Evolutionary conservation across 2,797 vertebrate species (phyloP).

Genomic region (Crypturellus tataupa): DNA sequence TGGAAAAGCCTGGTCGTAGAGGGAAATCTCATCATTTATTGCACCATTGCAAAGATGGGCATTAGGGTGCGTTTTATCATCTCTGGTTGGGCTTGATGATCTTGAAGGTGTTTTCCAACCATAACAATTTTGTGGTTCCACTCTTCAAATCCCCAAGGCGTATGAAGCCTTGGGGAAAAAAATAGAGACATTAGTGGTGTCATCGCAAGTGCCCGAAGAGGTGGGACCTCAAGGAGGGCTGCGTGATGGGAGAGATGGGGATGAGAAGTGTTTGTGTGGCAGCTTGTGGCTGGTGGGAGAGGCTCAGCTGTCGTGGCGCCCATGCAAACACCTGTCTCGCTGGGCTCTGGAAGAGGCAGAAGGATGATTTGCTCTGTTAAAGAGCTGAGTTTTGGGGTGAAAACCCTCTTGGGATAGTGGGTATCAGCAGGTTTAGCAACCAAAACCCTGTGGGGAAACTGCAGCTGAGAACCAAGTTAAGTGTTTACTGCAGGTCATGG

Average conservation of each 20-base stretch:
- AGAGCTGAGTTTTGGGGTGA: background rate
- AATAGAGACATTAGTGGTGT: background rate
- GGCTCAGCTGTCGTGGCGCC: background rate
- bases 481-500: background rate
- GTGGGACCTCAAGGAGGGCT: background rate
- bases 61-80: background rate
- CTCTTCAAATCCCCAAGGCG: background rate
- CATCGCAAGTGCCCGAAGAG: background rate
- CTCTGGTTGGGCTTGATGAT: background rate
- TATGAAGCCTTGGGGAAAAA: background rate
- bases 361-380: background rate
- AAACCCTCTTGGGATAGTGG: background rate
- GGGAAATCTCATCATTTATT: background rate
- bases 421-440: background rate
- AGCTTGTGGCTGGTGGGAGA: background rate
- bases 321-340: rapidly evolving
- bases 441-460: background rate
- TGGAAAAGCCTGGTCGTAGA: background rate
- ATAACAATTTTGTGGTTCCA: background rate
- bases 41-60: background rate
- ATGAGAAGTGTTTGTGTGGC: background rate
- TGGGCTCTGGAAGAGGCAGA: background rate
- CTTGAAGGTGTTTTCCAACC: too few species aligned
- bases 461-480: background rate
- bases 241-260: background rate